These are phyloP conservation scores for Liparis tanakae DNA, from an alignment of 2,797 vertebrate species.

Conservation along the genomic window DNA sequence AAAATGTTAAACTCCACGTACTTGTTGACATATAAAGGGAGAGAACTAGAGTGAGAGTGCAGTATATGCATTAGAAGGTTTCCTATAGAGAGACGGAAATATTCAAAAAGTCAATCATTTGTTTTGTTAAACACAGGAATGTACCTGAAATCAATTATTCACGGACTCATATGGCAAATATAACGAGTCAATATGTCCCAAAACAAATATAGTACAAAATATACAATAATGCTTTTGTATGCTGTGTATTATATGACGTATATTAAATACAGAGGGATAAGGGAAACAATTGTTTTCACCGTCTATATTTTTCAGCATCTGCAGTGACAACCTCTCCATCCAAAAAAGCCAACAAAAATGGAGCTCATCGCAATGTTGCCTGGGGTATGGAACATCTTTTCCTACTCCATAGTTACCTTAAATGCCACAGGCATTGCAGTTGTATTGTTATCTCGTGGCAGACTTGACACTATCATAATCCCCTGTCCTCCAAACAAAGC, in stretches of 20 bases:
- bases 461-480: constrained; percentile 69
- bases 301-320: constrained; percentile 21
- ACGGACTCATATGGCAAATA: constrained; percentile 47
- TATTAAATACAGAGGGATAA: constrained; percentile 15
- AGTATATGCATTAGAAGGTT: constrained; percentile 63
- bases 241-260: constrained; percentile 17
- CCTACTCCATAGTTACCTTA: constrained; percentile 46
- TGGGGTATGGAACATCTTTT: constrained; percentile 57
- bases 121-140: constrained; percentile 39
- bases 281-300: constrained; percentile 4
- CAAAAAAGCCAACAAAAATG: background rate
- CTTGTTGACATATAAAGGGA: constrained; percentile 49
- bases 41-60: constrained; percentile 10
- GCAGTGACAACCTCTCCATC: constrained; percentile 30
- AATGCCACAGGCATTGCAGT: constrained; percentile 60
- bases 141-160: constrained; percentile 67
- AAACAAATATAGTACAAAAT: constrained; percentile 22
- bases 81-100: constrained; percentile 68
- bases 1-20: constrained; percentile 59
- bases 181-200: constrained; percentile 41
- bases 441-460: constrained; percentile 68
- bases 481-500: constrained; percentile 68
- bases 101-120: constrained; percentile 62
- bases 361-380: background rate
- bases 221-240: constrained; percentile 30